A percentile compares a stretch with the other conserved stretches of the same genome.
Evolutionary conservation across 2,113 vertebrate genomes (phyloP).

Genomic region (Bettongia penicillata): DNA sequence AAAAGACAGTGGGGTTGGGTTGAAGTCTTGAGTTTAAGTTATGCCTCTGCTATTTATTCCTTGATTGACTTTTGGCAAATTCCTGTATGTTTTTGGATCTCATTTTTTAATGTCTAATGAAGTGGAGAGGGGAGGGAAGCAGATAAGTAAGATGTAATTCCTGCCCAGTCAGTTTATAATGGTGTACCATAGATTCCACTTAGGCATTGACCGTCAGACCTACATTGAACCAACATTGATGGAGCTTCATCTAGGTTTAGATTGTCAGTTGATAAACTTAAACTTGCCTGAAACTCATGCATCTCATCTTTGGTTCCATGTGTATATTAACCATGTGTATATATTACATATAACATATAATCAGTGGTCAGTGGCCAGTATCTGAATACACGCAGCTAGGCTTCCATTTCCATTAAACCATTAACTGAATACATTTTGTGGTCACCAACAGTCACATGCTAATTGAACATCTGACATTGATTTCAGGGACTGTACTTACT

Average conservation of each 20-base stretch:
- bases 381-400: background rate
- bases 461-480: background rate
- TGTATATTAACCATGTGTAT: background rate
- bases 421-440: background rate
- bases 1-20: background rate
- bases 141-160: background rate
- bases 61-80: background rate
- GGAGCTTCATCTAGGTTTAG: background rate
- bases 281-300: constrained; percentile 40
- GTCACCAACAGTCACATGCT: background rate
- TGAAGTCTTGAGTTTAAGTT: background rate
- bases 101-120: background rate
- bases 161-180: background rate
- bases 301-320: background rate
- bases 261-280: background rate
- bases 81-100: background rate
- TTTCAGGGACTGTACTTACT: background rate
- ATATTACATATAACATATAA: background rate
- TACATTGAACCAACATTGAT: background rate
- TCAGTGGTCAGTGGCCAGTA: background rate
- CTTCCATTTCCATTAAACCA: background rate
- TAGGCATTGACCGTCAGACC: background rate
- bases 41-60: background rate
- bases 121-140: background rate
- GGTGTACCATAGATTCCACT: background rate